phyloP scores from a whole-genome alignment of 2,797 vertebrate species.

The Neosilurus hyrtlii region DNA sequence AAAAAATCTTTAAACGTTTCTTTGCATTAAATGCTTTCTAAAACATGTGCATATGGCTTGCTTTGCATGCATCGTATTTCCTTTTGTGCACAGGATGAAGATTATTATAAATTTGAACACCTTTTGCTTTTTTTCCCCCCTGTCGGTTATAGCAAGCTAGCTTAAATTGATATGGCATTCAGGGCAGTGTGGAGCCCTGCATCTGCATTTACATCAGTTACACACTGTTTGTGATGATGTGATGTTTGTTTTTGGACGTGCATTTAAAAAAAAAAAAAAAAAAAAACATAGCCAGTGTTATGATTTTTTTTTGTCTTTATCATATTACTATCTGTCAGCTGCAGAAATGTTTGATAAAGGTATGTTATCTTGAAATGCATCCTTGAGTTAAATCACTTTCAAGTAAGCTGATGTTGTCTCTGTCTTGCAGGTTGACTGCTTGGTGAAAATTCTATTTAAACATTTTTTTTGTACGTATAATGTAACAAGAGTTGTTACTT shows the following conservation, averaged over 20 bases:
- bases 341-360: background rate
- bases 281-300: too few species aligned
- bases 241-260: background rate
- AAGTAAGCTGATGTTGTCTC: constrained; percentile 17
- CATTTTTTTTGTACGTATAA: background rate
- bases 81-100: background rate
- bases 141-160: constrained; percentile 27
- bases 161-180: constrained; percentile 4
- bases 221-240: background rate
- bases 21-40: background rate
- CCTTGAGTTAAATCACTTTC: background rate
- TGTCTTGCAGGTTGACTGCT: constrained; percentile 23
- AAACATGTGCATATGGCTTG: background rate
- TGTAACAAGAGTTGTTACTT: constrained; percentile 4
- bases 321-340: background rate
- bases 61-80: background rate
- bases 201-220: background rate
- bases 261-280: background rate
- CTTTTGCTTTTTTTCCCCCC: background rate
- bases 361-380: background rate
- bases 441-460: background rate
- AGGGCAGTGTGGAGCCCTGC: background rate
- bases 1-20: constrained; percentile 3
- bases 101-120: background rate
- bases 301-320: background rate